These are phyloP conservation scores for Phalacrocorax brasilianus DNA, from an alignment of 2,113 vertebrate species.

Conservation along the genomic window DNA sequence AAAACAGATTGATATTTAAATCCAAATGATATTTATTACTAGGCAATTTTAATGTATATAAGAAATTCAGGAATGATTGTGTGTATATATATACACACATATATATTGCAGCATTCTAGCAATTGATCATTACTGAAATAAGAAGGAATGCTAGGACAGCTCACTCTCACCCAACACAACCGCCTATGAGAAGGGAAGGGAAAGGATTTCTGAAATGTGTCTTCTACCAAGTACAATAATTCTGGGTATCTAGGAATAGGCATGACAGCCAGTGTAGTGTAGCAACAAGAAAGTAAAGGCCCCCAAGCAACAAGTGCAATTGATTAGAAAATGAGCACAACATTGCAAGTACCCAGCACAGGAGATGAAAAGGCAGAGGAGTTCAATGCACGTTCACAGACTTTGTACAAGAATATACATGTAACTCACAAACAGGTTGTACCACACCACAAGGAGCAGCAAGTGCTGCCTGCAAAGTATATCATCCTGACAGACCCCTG, in stretches of 20 bases:
- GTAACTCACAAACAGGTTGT: conserved; percentile 40
- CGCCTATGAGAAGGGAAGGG: not conserved
- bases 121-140: not conserved
- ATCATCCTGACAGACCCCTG: not conserved
- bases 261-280: not conserved
- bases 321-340: conserved; percentile 39
- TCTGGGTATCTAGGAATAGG: not conserved
- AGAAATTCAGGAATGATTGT: not conserved
- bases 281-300: conserved; percentile 2
- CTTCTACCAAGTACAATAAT: not conserved
- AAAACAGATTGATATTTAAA: not conserved
- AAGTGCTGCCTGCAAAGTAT: not conserved
- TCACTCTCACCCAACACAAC: not conserved
- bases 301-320: conserved; percentile 12
- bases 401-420: conserved; percentile 45
- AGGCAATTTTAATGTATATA: not conserved
- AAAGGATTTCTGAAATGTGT: not conserved
- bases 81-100: fast-evolving
- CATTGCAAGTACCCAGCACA: not conserved
- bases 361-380: conserved; percentile 26
- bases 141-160: not conserved
- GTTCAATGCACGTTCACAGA: conserved; percentile 38
- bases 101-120: not conserved
- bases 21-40: not conserved
- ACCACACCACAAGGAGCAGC: not conserved